phyloP scores from a whole-genome alignment of 1,140 invertebrate species.

The Drosophila paulistorum region DNA sequence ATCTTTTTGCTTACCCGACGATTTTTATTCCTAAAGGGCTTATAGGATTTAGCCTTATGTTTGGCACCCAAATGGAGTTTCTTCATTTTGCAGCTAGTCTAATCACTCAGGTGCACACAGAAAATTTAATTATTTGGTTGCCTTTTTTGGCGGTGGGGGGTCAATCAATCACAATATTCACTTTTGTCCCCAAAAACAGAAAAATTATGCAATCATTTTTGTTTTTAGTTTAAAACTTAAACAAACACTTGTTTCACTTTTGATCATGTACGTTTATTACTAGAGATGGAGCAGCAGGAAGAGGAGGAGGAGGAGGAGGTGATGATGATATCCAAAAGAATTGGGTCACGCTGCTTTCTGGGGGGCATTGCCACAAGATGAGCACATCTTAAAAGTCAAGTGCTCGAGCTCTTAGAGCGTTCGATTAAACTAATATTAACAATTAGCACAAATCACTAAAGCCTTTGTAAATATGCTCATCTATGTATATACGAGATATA shows the following conservation, averaged over 20 bases:
- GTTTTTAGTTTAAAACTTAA: conserved; percentile 51
- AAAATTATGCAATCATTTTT: conserved; percentile 73
- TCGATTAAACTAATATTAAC: not conserved
- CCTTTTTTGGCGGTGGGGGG: too few species aligned
- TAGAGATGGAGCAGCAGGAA: conserved; percentile 32
- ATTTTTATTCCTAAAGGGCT: conserved; percentile 75
- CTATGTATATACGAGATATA: not conserved
- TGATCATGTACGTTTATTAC: conserved; percentile 55
- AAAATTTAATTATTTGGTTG: conserved; percentile 15
- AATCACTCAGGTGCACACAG: conserved; percentile 14
- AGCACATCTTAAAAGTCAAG: conserved; percentile 32
- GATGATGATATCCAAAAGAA: conserved; percentile 1
- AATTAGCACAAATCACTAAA: not conserved
- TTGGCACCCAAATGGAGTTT: conserved; percentile 74
- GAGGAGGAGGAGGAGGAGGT: too few species aligned
- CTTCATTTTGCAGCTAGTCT: conserved; percentile 60
- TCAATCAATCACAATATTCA: conserved; percentile 6
- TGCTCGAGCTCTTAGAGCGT: not conserved
- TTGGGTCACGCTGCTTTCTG: conserved; percentile 38
- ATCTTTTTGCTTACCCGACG: conserved; percentile 59
- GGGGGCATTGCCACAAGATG: not conserved
- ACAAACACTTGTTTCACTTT: conserved; percentile 62
- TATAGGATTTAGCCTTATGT: conserved; percentile 69
- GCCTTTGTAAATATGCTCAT: not conserved
- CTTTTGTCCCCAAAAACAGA: conserved; percentile 29